Conservation (phyloP, 35 echinoderm and acorn worm species). For the Stichopus chloronotus region DNA sequence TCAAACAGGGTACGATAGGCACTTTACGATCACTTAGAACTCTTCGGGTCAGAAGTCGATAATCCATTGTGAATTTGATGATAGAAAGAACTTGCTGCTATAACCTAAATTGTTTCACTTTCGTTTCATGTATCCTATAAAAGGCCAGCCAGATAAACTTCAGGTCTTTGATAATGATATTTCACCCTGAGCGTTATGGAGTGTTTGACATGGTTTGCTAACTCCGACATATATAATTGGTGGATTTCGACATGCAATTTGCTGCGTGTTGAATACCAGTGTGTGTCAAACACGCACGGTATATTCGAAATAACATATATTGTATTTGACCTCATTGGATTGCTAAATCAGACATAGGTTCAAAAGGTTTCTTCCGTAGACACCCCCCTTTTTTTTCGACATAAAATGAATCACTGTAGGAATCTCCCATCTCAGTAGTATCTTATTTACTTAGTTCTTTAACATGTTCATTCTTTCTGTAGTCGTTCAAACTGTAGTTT, state of each 20-base stretch:
- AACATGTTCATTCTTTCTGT: too few species aligned
- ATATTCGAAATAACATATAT: not conserved
- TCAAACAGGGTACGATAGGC: not conserved
- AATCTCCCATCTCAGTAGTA: too few species aligned
- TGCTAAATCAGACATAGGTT: not conserved
- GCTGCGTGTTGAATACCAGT: not conserved
- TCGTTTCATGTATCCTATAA: not conserved
- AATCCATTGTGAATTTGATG: not conserved
- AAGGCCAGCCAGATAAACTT: not conserved
- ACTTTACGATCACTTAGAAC: not conserved
- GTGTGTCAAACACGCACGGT: not conserved
- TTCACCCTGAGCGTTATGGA: not conserved
- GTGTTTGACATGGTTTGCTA: conserved; percentile 19
- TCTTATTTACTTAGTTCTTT: too few species aligned
- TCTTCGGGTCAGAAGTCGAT: not conserved
- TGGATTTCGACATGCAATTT: not conserved
- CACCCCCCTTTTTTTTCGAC: too few species aligned
- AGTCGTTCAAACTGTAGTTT: too few species aligned
- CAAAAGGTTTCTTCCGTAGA: too few species aligned
- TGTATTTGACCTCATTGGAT: not conserved
- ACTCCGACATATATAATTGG: not conserved
- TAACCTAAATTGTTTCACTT: not conserved
- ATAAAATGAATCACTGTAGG: too few species aligned
- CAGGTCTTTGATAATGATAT: not conserved
- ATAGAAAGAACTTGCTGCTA: not conserved